Base-by-base conservation (phyloP, 1,140 invertebrate species). In the Rhopalosiphum maidis region DNA sequence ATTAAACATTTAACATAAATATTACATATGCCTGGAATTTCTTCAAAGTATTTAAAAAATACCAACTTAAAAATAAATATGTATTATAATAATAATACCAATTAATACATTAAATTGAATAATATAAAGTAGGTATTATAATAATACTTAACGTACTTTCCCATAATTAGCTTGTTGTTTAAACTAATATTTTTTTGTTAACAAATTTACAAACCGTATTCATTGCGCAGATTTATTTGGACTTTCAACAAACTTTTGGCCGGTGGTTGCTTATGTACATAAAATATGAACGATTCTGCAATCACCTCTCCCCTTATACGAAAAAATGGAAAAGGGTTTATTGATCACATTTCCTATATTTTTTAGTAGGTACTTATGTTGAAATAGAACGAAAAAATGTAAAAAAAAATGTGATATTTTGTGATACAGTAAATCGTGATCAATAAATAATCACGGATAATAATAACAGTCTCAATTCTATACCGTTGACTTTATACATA, bases 371-470 rank as follows among this genome's bases (percentile, higher is more conserved):
- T 77, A 77, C 60, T n/a, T 77, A n/a, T n/a, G n/a, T n/a, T n/a
- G 60, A 21, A 15, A 77, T 6, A 21, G 60, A 77, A 77, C 60
- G 60, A 77, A 77, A 77, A 77, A n/a, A 15, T 51, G 11, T 18
- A 68, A 60, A 77, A 68, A 60, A 77, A 77, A 77, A n/a, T 77
- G n/a, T 77, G 60, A 77, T 77, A n/a, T 77, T 68, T 77, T 77
- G 60, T 77, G 30, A 15, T 6, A n/a, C 60, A 18, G 60, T 77
- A 77, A 77, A 77, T 77, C 30, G 15, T n/a, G 15, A 77, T 77
- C 60, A n/a, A 77, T 77, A 77, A 77, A 77, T 77, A 77, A 77
- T n/a, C 15, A n/a, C 30, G 30, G 60, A 77, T 77, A 77, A 77
- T 77, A 77, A 77, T 77, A 77, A 77, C 30, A 77, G 60, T 77